Evolutionary conservation across 2,113 vertebrate species (phyloP).

Genomic region (Phaetusa simplex): DNA sequence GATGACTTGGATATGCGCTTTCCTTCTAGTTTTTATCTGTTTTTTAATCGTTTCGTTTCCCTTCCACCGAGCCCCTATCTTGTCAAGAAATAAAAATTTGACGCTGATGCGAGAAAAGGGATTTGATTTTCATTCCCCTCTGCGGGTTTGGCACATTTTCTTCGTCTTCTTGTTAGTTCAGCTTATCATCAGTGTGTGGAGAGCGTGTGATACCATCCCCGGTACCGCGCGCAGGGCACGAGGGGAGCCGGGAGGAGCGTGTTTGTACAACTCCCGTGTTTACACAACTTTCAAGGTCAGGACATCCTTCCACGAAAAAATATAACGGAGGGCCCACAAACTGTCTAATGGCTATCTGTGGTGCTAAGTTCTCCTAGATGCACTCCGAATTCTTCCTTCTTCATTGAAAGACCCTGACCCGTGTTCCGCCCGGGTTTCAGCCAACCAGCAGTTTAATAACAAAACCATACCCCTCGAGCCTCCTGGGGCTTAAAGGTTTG

Average conservation of each 20-base stretch:
- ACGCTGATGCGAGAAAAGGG: constrained; percentile 63
- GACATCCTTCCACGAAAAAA: neutral
- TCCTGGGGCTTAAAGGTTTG: neutral
- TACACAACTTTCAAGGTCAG: constrained; percentile 48
- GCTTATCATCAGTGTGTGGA: constrained; percentile 41
- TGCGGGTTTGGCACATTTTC: constrained; percentile 37
- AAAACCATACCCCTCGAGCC: neutral
- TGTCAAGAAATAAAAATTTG: constrained; percentile 72
- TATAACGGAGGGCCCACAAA: neutral
- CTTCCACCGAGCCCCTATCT: constrained; percentile 53
- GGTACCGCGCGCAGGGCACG: neutral
- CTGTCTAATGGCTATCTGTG: neutral
- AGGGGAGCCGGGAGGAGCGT: neutral
- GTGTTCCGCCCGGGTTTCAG: neutral
- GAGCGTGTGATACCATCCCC: neutral
- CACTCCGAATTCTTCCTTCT: neutral
- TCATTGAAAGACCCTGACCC: neutral
- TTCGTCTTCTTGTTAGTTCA: constrained; percentile 51
- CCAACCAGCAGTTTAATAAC: neutral
- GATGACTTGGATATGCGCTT: constrained; percentile 61
- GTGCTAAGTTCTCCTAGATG: neutral
- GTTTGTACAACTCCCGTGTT: neutral
- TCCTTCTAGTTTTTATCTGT: neutral
- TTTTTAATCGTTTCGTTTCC: constrained; percentile 62
- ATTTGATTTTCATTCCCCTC: constrained; percentile 66